These are phyloP conservation scores for Styela clava DNA, from an alignment of 23 tunicate genomes.

Conservation along the genomic window DNA sequence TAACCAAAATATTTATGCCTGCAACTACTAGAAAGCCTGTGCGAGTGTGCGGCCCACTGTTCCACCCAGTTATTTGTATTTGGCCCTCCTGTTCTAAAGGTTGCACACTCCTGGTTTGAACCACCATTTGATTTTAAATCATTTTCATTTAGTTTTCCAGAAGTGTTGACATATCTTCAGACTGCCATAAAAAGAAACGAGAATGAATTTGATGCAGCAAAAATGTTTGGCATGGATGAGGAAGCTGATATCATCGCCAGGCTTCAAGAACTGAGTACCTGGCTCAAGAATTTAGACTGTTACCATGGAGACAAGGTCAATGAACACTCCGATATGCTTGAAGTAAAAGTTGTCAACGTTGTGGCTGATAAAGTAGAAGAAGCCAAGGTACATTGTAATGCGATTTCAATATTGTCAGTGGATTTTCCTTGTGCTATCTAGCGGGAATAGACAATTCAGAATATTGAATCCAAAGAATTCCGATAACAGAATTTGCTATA, in stretches of 20 bases:
- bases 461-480: no score
- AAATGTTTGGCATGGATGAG: conserved; percentile 27
- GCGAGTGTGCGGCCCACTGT: no score
- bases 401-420: background rate
- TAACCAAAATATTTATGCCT: no score
- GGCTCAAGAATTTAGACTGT: conserved; percentile 67
- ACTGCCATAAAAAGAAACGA: conserved; percentile 32
- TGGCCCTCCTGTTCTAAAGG: no score
- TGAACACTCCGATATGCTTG: conserved; percentile 58
- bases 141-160: conserved; percentile 73
- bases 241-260: conserved; percentile 37
- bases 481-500: no score
- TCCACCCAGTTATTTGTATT: no score
- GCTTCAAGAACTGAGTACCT: conserved; percentile 45
- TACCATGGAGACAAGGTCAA: conserved; percentile 74
- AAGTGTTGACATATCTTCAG: conserved; percentile 53
- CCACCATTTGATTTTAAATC: no score
- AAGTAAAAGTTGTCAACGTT: conserved; percentile 30
- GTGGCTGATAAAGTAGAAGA: conserved; percentile 41
- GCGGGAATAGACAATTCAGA: no score
- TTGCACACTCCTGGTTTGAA: no score
- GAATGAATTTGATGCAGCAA: conserved; percentile 39
- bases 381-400: conserved; percentile 31
- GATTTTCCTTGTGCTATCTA: no score
- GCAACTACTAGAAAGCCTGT: no score